Conservation (phyloP, 2,113 vertebrate species). For the Rhegmatorhina hoffmannsi region DNA sequence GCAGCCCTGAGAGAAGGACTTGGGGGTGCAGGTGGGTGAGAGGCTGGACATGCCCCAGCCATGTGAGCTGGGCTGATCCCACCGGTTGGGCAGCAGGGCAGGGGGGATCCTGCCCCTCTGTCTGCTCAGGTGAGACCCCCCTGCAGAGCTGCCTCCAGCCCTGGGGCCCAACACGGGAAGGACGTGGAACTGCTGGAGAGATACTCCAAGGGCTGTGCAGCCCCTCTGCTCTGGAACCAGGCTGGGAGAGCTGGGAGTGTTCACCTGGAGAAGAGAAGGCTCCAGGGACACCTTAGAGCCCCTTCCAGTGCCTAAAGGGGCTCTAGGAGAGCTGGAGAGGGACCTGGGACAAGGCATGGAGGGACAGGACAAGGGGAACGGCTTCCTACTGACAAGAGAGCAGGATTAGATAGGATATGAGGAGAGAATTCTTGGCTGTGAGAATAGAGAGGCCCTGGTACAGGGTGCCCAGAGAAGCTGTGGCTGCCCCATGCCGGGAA, state of each 20-base stretch:
- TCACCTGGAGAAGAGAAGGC: not conserved
- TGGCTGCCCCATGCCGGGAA: not conserved
- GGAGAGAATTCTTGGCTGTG: not conserved
- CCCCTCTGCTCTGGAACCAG: not conserved
- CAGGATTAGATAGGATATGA: not conserved
- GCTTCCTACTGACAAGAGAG: not conserved
- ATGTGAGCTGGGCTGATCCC: not conserved
- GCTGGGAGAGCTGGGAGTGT: not conserved
- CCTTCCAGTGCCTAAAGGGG: not conserved
- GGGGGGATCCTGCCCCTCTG: not conserved
- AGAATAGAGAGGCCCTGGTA: not conserved
- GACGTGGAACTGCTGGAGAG: not conserved
- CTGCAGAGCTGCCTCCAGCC: not conserved
- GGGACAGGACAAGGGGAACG: accelerated
- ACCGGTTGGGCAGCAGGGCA: not conserved
- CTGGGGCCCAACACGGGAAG: not conserved
- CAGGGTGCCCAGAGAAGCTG: accelerated
- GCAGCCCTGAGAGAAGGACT: not conserved
- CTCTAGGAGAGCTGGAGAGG: not conserved
- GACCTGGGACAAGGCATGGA: accelerated
- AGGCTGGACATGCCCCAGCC: not conserved
- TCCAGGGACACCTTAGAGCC: not conserved
- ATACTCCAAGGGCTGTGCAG: not conserved
- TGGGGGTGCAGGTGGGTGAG: not conserved
- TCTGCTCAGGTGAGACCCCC: not conserved